Conservation (phyloP, 2,888 invertebrate species). For the Colletes collaris region DNA sequence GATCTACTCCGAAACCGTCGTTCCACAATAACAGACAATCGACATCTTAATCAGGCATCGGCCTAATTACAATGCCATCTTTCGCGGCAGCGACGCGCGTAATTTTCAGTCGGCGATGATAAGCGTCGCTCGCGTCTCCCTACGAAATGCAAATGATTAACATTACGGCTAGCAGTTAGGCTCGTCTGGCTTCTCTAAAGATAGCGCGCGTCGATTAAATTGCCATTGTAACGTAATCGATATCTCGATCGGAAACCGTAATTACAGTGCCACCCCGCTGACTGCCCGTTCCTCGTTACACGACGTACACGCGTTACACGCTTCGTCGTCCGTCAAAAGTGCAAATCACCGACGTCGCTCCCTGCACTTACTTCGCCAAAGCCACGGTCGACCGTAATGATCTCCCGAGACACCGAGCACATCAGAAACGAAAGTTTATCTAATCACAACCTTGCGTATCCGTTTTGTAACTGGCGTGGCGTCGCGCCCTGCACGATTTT, state of each 20-base stretch:
- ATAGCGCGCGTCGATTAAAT: slow-evolving; percentile 52
- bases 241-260: slow-evolving; percentile 58
- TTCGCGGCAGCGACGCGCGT: slow-evolving; percentile 38
- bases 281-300: slow-evolving; percentile 42
- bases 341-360: slow-evolving; percentile 36
- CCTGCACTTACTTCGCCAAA: slow-evolving; percentile 6
- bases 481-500: no score
- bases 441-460: slow-evolving; percentile 11
- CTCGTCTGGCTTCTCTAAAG: slow-evolving; percentile 28
- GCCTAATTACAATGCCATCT: slow-evolving; percentile 55
- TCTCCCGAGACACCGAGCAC: neutral
- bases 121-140: slow-evolving; percentile 27
- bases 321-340: slow-evolving; percentile 32
- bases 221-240: slow-evolving; percentile 55
- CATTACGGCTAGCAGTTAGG: slow-evolving; percentile 31
- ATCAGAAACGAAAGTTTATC: slow-evolving; percentile 6
- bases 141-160: slow-evolving; percentile 52
- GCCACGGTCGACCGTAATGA: slow-evolving; percentile 2
- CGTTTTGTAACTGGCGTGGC: slow-evolving; percentile 1
- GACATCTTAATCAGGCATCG: slow-evolving; percentile 57
- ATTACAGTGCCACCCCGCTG: slow-evolving; percentile 45
- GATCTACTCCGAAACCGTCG: slow-evolving; percentile 24
- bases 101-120: slow-evolving; percentile 49
- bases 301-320: slow-evolving; percentile 34
- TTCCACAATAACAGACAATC: slow-evolving; percentile 27